These are phyloP conservation scores for Brenthis hecate DNA, from an alignment of 2,888 invertebrate species.

Conservation along the genomic window DNA sequence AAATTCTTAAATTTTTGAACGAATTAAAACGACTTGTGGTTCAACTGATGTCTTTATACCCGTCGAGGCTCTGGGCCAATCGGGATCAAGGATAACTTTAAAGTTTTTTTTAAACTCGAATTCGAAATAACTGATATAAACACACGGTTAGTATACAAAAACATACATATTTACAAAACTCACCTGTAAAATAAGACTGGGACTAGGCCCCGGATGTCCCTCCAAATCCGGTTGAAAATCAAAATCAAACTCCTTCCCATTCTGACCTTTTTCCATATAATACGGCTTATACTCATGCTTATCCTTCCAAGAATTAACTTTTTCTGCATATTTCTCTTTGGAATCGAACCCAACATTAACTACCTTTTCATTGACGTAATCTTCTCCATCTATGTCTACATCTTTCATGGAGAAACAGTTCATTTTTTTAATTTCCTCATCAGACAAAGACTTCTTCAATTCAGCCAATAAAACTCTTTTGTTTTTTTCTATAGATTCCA, in stretches of 20 bases:
- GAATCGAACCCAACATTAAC: slow-evolving; percentile 67
- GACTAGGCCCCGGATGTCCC: slow-evolving; percentile 95
- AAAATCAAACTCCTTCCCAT: slow-evolving; percentile 86
- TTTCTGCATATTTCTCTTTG: slow-evolving; percentile 57
- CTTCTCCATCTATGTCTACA: slow-evolving; percentile 63
- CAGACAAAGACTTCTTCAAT: slow-evolving; percentile 51
- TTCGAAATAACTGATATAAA: no score
- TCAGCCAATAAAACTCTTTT: slow-evolving; percentile 59
- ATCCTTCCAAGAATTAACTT: slow-evolving; percentile 47
- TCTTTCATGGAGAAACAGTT: slow-evolving; percentile 78
- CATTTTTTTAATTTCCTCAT: slow-evolving; percentile 57
- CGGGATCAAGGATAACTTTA: no score
- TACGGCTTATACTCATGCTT: slow-evolving; percentile 56
- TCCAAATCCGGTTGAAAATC: slow-evolving; percentile 91
- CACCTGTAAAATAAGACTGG: slow-evolving; percentile 94
- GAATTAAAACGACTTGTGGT: no score
- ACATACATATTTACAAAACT: slow-evolving; percentile 23
- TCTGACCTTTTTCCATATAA: slow-evolving; percentile 58
- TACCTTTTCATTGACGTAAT: slow-evolving; percentile 63
- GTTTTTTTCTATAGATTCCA: slow-evolving; percentile 68
- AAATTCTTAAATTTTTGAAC: no score
- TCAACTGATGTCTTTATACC: no score
- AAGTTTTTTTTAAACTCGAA: no score
- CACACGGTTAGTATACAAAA: no score
- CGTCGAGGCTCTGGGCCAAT: no score